Evolutionary conservation across 2,888 invertebrate species (phyloP).

Genomic region (Orthosia gothica): DNA sequence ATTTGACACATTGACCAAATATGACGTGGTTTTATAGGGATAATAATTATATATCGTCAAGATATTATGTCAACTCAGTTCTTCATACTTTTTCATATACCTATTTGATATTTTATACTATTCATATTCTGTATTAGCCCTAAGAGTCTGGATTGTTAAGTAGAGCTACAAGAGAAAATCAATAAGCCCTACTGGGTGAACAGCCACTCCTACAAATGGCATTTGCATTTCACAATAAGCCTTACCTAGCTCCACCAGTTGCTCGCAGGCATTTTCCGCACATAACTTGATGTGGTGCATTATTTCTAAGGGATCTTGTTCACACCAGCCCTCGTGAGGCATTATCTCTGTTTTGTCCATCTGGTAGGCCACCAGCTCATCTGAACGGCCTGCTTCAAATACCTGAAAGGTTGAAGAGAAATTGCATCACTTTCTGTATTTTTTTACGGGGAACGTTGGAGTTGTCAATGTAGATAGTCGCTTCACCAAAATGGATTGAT

Average conservation of each 20-base stretch:
- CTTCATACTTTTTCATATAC: not conserved
- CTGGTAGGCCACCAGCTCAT: slow-evolving; percentile 95
- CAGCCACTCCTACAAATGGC: not conserved
- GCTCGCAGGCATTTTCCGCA: slow-evolving; percentile 94
- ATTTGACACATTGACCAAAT: not conserved
- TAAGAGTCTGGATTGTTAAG: not conserved
- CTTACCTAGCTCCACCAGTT: slow-evolving; percentile 91
- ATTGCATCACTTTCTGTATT: not conserved
- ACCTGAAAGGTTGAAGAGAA: slow-evolving; percentile 89
- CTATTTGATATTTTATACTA: not conserved
- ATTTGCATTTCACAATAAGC: slow-evolving; percentile 21
- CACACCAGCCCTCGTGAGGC: slow-evolving; percentile 98
- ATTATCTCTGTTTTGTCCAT: slow-evolving; percentile 95
- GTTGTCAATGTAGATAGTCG: not conserved
- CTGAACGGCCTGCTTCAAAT: slow-evolving; percentile 94
- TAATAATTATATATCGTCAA: slow-evolving; percentile 19
- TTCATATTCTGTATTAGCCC: not conserved
- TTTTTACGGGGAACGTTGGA: not conserved
- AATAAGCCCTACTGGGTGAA: not conserved
- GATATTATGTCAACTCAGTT: not conserved
- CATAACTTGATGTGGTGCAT: slow-evolving; percentile 95
- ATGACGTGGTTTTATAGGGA: not conserved
- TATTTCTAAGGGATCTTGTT: slow-evolving; percentile 97
- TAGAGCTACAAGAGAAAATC: not conserved
- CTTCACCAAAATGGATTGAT: not conserved